Conservation (phyloP, 2,797 vertebrate species). For the Sphenodon punctatus region DNA sequence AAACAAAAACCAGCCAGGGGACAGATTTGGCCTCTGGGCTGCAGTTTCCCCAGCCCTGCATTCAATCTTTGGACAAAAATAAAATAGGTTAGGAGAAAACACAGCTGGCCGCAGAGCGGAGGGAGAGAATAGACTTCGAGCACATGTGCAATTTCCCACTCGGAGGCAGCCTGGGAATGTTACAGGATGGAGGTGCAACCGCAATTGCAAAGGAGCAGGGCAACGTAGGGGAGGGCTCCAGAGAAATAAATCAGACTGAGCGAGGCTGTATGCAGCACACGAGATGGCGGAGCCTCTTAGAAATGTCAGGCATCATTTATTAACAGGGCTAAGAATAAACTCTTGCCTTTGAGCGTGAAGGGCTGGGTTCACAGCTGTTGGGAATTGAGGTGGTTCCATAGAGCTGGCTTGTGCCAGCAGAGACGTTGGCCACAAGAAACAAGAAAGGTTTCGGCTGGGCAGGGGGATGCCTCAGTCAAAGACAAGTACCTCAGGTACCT, state of each 20-base stretch:
- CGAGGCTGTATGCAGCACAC: not conserved
- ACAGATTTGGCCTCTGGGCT: no score
- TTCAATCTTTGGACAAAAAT: no score
- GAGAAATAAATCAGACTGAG: not conserved
- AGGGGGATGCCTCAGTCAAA: no score
- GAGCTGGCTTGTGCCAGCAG: no score
- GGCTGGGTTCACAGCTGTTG: no score
- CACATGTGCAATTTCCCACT: not conserved
- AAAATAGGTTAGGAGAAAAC: not conserved
- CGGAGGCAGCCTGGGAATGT: not conserved
- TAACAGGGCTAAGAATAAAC: slow-evolving; percentile 23
- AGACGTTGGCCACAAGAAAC: no score
- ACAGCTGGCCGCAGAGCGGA: not conserved
- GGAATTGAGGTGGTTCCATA: no score
- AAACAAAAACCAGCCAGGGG: no score
- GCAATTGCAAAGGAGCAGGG: not conserved
- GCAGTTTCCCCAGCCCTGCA: no score
- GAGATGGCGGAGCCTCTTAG: not conserved
- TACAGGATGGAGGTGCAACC: not conserved
- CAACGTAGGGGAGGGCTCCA: not conserved
- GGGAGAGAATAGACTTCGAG: not conserved
- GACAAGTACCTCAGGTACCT: no score
- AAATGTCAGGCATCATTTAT: slow-evolving; percentile 15
- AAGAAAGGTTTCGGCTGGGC: no score
- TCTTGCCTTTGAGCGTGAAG: no score